Evolutionary conservation across 2,888 invertebrate genomes (phyloP).

Genomic region (Calameuta pallipes): DNA sequence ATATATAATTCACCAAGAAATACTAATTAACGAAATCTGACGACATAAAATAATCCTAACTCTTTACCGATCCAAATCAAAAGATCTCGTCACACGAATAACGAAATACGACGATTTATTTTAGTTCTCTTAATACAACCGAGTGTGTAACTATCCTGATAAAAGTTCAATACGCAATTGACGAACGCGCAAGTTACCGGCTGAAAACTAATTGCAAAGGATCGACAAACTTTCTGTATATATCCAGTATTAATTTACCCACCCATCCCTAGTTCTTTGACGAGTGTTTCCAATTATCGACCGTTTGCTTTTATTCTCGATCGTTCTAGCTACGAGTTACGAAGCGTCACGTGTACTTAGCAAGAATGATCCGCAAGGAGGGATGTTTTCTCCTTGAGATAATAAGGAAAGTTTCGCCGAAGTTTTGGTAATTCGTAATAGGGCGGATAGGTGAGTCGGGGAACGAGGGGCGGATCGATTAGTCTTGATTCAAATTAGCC

Average conservation of each 20-base stretch:
- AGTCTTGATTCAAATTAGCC: constrained; percentile 10
- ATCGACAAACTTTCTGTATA: not conserved
- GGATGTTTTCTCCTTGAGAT: not conserved
- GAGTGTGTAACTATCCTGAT: not conserved
- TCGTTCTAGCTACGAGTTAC: not conserved
- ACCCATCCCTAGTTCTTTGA: not conserved
- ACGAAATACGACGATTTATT: not conserved
- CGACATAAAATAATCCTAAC: not conserved
- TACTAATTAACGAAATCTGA: too few relatives aligned
- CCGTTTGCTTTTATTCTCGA: not conserved
- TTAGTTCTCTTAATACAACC: not conserved
- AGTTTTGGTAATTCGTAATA: constrained; percentile 46
- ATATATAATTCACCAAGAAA: not conserved
- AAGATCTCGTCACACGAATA: not conserved
- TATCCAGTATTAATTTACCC: not conserved
- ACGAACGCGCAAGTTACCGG: not conserved
- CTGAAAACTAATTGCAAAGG: not conserved
- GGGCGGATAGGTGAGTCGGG: constrained; percentile 20
- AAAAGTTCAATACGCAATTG: not conserved
- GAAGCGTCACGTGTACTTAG: not conserved
- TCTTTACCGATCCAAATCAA: not conserved
- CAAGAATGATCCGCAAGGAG: not conserved
- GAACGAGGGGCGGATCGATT: constrained; percentile 24
- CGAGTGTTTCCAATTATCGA: not conserved
- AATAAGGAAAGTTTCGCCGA: constrained; percentile 36